Conservation (phyloP, 1,140 invertebrate genomes). For the Propsilocerus akamusi region DNA sequence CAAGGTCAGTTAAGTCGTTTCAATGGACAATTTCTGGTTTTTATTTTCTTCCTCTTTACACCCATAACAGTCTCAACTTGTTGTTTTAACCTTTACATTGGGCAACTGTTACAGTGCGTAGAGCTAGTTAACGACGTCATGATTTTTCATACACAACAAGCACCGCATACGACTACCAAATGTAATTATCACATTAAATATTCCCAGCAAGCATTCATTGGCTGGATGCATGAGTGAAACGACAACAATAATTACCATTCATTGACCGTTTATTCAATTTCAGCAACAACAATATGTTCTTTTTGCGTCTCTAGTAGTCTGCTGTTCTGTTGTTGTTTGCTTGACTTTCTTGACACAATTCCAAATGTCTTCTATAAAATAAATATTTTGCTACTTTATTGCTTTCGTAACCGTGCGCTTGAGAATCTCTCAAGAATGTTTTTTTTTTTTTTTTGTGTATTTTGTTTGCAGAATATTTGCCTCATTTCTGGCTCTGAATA, state of each 20-base stretch:
- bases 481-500: no score
- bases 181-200: conserved; percentile 2
- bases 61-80: no score
- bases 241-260: background rate
- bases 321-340: background rate
- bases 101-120: background rate
- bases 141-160: background rate
- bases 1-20: no score
- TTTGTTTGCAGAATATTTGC: no score
- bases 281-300: no score
- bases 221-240: background rate
- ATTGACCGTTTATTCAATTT: background rate
- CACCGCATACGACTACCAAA: background rate
- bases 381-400: background rate
- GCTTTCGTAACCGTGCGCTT: no score
- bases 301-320: no score
- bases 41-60: no score
- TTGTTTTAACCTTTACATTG: background rate
- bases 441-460: no score
- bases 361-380: background rate
- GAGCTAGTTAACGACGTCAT: background rate
- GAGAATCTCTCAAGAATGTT: no score
- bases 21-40: no score
- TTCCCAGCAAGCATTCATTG: background rate
- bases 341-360: background rate